A percentile compares a stretch with the other conserved stretches of the same genome.
Conservation (phyloP, 2,797 vertebrate species). For the Simalia tracyae region DNA sequence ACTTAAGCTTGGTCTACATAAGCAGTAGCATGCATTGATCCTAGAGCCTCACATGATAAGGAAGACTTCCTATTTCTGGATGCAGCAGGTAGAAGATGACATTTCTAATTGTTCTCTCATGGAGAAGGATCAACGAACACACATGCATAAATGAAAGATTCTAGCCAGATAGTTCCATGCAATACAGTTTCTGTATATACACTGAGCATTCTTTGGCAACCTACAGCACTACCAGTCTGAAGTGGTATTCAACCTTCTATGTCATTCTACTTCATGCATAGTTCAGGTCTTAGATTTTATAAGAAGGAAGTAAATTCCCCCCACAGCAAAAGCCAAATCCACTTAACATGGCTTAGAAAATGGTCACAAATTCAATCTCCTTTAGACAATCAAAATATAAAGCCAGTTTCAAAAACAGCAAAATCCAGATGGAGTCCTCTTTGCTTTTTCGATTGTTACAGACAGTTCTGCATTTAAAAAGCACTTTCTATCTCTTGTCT, state of each 20-base stretch:
- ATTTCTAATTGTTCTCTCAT: not conserved
- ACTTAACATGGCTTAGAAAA: not conserved
- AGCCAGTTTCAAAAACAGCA: fast-evolving
- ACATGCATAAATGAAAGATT: not conserved
- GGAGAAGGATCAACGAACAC: not conserved
- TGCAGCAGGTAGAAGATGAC: not conserved
- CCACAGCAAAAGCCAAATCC: not conserved
- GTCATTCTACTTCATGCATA: not conserved
- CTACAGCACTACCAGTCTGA: too few species aligned
- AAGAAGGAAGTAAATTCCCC: not conserved
- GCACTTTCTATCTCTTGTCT: not conserved
- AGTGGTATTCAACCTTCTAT: too few species aligned
- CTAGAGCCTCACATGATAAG: not conserved
- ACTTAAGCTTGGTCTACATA: not conserved
- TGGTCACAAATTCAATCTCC: not conserved
- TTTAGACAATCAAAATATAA: not conserved
- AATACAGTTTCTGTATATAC: too few species aligned
- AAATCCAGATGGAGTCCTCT: not conserved
- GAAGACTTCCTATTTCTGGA: not conserved
- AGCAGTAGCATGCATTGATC: not conserved
- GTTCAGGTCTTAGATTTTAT: not conserved
- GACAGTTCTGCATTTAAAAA: not conserved
- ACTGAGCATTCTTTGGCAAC: too few species aligned
- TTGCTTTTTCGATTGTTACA: not conserved
- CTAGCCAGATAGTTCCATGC: not conserved